Evolutionary conservation across 2,797 vertebrate species (phyloP), one percentile per base, ranked within the genome.

Genomic region (Spea hammondii): DNA sequence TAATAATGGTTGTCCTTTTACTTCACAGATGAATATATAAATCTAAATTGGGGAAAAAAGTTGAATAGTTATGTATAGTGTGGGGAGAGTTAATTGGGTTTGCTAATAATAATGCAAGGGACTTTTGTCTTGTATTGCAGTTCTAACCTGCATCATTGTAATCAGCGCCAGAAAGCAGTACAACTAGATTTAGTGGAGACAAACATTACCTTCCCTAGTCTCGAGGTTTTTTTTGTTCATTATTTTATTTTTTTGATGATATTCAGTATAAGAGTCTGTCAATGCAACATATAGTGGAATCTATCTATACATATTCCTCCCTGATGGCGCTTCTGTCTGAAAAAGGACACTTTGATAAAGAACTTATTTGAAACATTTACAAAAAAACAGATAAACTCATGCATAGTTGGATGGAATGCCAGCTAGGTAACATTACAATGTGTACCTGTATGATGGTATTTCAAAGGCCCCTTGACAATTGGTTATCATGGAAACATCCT

Each of bases 401-500:
- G 74, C 79, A 73, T 77, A 67, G 79, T 70, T 69, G 79, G 70
- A 62, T 68, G 62, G 77, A 64, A 81, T 77, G 79, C 73, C 79
- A 81, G 53, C 64, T 76, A 69, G 54, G 72, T 71, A 70, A 62
- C 67, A 77, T 72, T 77, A 66, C 64, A 77, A 48, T 45, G 51
- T 70, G 55, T 78, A 77, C 80, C 57, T 77, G 75, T 62, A 57
- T 73, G 75, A 82, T 74, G 75, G 69, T 74, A 74, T 78, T 77
- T 82, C 65, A 67, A 53, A 49, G 75, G 65, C 65, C 80, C 70
- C 75, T 62, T 69, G 79, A 82, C 65, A 51, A 77, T 82, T 82
- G 75, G 79, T 77, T 82, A 73, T 73, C 75, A 77, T 77, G 79
- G 79, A 82, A 82, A 82, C 79, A 45, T 82, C 67, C 79, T 68